Evolutionary conservation across 2,113 vertebrate species (phyloP).

Genomic region (Sula dactylatra): DNA sequence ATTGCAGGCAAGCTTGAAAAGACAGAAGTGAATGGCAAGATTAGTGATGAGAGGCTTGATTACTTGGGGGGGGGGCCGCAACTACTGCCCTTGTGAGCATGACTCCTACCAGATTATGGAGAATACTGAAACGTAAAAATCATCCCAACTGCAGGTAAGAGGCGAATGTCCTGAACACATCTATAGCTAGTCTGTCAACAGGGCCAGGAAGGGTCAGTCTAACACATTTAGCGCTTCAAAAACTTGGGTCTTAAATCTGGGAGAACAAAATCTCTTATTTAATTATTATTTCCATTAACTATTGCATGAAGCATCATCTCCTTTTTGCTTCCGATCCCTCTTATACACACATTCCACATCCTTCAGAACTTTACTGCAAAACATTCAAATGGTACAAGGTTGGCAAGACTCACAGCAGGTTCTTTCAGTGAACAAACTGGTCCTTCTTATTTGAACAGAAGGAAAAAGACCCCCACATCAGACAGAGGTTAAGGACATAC

Average conservation of each 20-base stretch:
- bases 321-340: background rate
- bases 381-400: background rate
- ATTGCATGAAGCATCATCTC: background rate
- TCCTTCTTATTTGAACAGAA: background rate
- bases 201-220: background rate
- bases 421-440: background rate
- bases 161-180: background rate
- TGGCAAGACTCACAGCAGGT: background rate
- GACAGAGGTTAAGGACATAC: background rate
- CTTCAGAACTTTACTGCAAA: background rate
- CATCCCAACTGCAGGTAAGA: background rate
- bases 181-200: background rate
- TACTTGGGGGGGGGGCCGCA: background rate
- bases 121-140: background rate
- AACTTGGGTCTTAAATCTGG: background rate
- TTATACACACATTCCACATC: fast-evolving
- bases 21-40: background rate
- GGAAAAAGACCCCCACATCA: background rate
- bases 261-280: background rate
- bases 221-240: background rate
- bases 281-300: background rate
- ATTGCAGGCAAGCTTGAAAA: fast-evolving
- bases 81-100: background rate
- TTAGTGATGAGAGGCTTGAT: background rate
- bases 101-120: background rate